Evolutionary conservation across 1,140 invertebrate species (phyloP).

Genomic region (Temnothorax nylanderi): DNA sequence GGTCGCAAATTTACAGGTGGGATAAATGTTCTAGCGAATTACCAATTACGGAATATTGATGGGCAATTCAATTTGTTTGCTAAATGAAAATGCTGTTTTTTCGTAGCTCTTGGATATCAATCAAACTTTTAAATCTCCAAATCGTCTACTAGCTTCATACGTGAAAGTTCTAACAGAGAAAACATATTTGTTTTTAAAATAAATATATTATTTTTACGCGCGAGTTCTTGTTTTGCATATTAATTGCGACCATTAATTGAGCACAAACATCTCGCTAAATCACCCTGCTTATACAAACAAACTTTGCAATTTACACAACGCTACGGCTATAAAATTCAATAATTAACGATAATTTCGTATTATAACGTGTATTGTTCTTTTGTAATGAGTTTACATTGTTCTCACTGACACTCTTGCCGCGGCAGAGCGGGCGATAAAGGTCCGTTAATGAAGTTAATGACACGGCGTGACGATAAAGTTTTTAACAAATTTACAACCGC

Average conservation of each 20-base stretch:
- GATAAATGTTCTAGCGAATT: not conserved
- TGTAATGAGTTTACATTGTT: conserved; percentile 51
- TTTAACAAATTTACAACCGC: conserved; percentile 60
- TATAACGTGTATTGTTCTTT: conserved; percentile 28
- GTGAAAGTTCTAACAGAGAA: not conserved
- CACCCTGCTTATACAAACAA: conserved; percentile 23
- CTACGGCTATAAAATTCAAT: conserved; percentile 33
- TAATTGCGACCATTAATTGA: conserved; percentile 33
- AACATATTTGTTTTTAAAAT: not conserved
- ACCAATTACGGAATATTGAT: not conserved
- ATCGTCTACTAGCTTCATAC: not conserved
- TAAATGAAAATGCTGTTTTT: not conserved
- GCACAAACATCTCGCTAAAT: conserved; percentile 14
- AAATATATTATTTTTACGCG: conserved; percentile 22
- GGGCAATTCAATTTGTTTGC: not conserved
- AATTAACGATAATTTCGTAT: conserved; percentile 47
- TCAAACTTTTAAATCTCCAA: conserved; percentile 7
- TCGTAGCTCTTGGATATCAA: not conserved
- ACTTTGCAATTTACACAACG: conserved; percentile 43
- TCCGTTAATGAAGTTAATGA: conserved; percentile 52
- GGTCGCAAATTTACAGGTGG: conserved; percentile 32
- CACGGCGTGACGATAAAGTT: conserved; percentile 40
- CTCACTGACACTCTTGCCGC: conserved; percentile 30
- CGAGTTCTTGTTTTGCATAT: conserved; percentile 11
- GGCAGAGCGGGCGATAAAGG: conserved; percentile 9